Evolutionary conservation across 2,113 vertebrate genomes (phyloP), one percentile per base, ranked within the genome.

Genomic region (Pholis gunnellus): DNA sequence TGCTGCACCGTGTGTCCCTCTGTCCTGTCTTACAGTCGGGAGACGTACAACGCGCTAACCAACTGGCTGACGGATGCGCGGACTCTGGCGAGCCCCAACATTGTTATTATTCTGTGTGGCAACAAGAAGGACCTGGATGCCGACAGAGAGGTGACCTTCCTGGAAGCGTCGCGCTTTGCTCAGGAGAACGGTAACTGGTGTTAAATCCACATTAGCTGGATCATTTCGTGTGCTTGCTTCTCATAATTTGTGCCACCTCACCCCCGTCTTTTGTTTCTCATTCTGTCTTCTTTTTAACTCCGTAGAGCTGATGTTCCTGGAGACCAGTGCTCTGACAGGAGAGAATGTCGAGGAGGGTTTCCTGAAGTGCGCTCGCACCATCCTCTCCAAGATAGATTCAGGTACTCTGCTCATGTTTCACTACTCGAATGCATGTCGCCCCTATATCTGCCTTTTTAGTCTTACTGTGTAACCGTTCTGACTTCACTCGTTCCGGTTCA

Each of bases 101-200:
- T 98, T 0, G 95, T 96, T 75, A 97, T 98, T 72, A 98, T 98
- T 84, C 94, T 98, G 69, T 98, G 97, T 18, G 97, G 97, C 59
- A 98, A 98, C 90, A 98, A 98, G 95, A 98, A 97, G 85, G 97
- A 98, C 88, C 91, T 98, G 94, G 97, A 97, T 14, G 96, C 96
- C 0, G 97, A 98, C 81, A 94, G 97, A 0, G 97, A 98, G 91
- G 97, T 98, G 91, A 98, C 97, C 17, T 98, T 98, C 90, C 89
- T 98, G 69, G 97, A 98, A 86, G 97, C 97, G 0, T 98, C 97
- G 0, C 97, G 97, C 72, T 98, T 98, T 59, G 97, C 97, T 74
- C 97, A 98, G 88, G 97, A 98, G 93, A 98, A 98, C 0, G 97
- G 97, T 98, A 91, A 83, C 46, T 48, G 10, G 31, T 15, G 11